A percentile compares a stretch with the other conserved stretches of the same genome.
phyloP scores from a whole-genome alignment of 2,113 vertebrate genomes.

The Ailuropoda melanoleuca region DNA sequence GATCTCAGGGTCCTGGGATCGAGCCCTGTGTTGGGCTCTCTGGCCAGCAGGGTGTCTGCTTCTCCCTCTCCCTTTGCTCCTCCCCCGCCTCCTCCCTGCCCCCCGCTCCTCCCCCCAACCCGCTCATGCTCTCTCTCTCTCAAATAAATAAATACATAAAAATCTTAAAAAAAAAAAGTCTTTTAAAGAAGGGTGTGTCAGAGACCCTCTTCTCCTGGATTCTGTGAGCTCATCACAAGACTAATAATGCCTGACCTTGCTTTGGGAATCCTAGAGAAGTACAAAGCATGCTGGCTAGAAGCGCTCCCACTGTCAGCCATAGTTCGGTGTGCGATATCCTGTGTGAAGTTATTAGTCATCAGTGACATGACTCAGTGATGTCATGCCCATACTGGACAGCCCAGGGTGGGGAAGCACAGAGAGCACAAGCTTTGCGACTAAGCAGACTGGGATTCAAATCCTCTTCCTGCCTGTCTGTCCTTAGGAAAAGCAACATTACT shows the following conservation, averaged over 20 bases:
- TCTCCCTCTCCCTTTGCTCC: too few species aligned
- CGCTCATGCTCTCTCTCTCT: too few species aligned
- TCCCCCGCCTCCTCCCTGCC: too few species aligned
- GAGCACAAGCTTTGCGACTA: background rate
- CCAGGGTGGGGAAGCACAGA: background rate
- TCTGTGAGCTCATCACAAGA: background rate
- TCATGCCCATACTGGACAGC: background rate
- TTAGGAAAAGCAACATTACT: background rate
- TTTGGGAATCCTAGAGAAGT: background rate
- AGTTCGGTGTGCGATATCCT: background rate
- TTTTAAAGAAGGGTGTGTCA: background rate
- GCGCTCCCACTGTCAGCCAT: background rate
- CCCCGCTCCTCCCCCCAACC: too few species aligned
- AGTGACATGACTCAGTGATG: background rate
- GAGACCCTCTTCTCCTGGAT: background rate
- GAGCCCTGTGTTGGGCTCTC: too few species aligned
- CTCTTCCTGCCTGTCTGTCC: background rate
- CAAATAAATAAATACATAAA: too few species aligned
- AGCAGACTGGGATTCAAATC: background rate
- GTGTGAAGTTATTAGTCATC: background rate
- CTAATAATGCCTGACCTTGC: background rate
- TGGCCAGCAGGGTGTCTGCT: too few species aligned
- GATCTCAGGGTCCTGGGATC: too few species aligned
- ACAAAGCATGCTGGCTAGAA: background rate
- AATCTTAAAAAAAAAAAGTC: too few species aligned